Evolutionary conservation across 92 coral and sea anemone genomes (phyloP), one percentile per base, ranked within the genome.

Genomic region (Porites divaricata): DNA sequence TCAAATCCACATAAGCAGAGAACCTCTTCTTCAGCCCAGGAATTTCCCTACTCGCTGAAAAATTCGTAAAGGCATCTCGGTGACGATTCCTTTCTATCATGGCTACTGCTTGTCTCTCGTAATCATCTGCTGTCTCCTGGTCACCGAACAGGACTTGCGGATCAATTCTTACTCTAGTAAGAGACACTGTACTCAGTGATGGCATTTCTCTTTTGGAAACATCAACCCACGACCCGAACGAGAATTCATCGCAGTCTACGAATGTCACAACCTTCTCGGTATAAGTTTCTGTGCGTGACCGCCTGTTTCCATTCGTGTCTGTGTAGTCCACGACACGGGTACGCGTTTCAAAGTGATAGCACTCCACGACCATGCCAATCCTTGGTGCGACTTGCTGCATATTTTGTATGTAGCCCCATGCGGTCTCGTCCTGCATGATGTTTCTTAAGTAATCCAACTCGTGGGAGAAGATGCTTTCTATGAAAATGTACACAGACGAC

Each of bases 91-190:
- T 72, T 13, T 82, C 87, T 16, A 89, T 25, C 87, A 86, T 78
- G 12, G 81, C 81, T 5, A 7, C 56, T 67, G 35, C 90, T 10
- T 89, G 95, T n/a, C 86, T 79, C 45, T 79, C 83, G 52, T 63
- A 92, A 26, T 82, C 90, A 1, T 83, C 81, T 6, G 81, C 70
- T 1, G 93, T 92, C 73, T 92, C 95, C 20, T 77, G 84, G 58
- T 92, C 91, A 61, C 95, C 95, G 56, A 92, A 89, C 65, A 72
- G 22, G n/a, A 92, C 71, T 5, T 41, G 51, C 0, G 78, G 88
- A 15, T 92, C 81, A 57, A 92, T 86, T 78, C 89, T 92, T 28
- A 92, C 89, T 16, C 95, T 87, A 63, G 95, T 92, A 51, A 92
- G 35, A 8, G 84, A 79, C 16, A 79, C 86, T 8, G 76, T 66